Percentiles rank a stretch among this genome's conserved stretches.
These are phyloP conservation scores for Gymnothorax reevesii DNA, from an alignment of 2,797 vertebrate genomes.

Conservation along the genomic window DNA sequence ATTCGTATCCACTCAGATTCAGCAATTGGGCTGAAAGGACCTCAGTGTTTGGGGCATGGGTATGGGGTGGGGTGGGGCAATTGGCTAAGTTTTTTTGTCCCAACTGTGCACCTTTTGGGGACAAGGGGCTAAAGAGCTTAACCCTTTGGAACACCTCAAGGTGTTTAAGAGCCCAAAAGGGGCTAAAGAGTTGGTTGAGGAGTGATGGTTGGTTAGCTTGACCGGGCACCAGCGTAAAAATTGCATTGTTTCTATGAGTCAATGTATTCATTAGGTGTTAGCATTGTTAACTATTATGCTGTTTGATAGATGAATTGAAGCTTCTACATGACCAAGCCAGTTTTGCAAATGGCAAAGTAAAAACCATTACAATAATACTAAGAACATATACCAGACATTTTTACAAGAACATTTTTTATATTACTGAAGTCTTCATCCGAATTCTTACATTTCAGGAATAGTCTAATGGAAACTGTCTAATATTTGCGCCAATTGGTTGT, in stretches of 20 bases:
- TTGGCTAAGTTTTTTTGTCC: conserved; percentile 75
- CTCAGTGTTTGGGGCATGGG: conserved; percentile 42
- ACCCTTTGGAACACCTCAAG: conserved; percentile 70
- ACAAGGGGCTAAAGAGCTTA: conserved; percentile 77
- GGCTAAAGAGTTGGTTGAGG: conserved; percentile 27
- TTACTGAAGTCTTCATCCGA: too few relatives aligned
- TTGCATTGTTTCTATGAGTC: not conserved
- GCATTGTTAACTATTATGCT: not conserved
- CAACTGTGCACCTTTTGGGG: conserved; percentile 67
- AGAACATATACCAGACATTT: not conserved
- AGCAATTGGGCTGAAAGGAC: conserved; percentile 93
- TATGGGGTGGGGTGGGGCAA: conserved; percentile 57
- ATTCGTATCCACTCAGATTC: conserved; percentile 91
- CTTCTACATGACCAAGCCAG: not conserved
- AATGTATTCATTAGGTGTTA: not conserved
- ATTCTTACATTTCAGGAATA: not conserved
- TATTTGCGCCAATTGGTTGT: conserved; percentile 17
- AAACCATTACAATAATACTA: not conserved
- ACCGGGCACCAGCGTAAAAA: not conserved
- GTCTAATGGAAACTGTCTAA: conserved; percentile 27
- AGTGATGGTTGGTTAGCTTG: conserved; percentile 28
- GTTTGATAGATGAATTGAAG: not conserved
- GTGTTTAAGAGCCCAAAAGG: conserved; percentile 78
- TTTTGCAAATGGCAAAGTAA: not conserved
- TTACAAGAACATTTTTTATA: too few relatives aligned